A percentile compares a stretch with the other conserved stretches of the same genome.
These are phyloP conservation scores for Sebastes jordani DNA, from an alignment of 2,797 vertebrate species.

Conservation along the genomic window DNA sequence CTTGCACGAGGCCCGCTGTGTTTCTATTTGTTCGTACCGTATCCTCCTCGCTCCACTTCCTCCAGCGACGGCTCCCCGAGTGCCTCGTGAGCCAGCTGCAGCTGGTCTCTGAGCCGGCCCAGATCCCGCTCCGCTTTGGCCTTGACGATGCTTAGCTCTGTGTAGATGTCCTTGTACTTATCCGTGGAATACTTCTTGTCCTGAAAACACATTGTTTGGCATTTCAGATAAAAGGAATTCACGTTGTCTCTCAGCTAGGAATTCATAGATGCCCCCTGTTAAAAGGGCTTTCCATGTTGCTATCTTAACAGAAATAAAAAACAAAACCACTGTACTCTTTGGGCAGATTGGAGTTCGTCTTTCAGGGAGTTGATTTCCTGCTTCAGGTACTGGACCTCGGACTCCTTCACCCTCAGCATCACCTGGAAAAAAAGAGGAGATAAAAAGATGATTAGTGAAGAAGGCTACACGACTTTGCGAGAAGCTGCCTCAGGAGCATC, in stretches of 20 bases:
- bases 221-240: slow-evolving; percentile 10
- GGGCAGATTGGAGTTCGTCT: slow-evolving; percentile 81
- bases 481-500: background rate
- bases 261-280: background rate
- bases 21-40: slow-evolving; percentile 67
- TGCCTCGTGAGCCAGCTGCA: slow-evolving; percentile 86
- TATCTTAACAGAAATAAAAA: background rate
- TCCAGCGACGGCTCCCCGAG: slow-evolving; percentile 82
- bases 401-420: slow-evolving; percentile 82
- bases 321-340: slow-evolving; percentile 63
- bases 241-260: background rate
- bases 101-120: slow-evolving; percentile 83
- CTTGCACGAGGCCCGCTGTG: background rate
- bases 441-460: background rate
- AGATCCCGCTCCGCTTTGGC: slow-evolving; percentile 86
- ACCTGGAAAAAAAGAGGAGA: slow-evolving; percentile 63
- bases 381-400: slow-evolving; percentile 81
- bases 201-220: slow-evolving; percentile 61
- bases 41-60: slow-evolving; percentile 81
- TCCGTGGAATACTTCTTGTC: slow-evolving; percentile 88
- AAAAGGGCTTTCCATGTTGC: background rate
- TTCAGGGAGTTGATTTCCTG: slow-evolving; percentile 83
- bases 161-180: slow-evolving; percentile 91
- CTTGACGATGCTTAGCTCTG: slow-evolving; percentile 87
- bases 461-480: background rate